These are phyloP conservation scores for Antennarius maculatus DNA, from an alignment of 2,797 vertebrate genomes.

Conservation along the genomic window DNA sequence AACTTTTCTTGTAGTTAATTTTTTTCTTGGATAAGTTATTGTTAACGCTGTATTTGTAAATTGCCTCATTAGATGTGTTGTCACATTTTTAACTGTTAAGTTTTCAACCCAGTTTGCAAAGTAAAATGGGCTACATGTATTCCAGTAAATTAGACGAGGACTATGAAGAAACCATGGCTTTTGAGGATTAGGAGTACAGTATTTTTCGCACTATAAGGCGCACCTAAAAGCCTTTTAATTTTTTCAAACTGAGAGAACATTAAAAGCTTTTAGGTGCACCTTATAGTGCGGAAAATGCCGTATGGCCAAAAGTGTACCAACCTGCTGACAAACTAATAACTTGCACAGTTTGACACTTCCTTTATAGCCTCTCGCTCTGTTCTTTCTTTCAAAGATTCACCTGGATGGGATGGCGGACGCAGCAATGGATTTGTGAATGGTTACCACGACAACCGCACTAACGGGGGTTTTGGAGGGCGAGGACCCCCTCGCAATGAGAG, in stretches of 20 bases:
- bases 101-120: conserved; percentile 4
- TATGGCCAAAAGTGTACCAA: neutral
- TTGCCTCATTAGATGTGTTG: neutral
- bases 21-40: neutral
- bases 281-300: too few relatives aligned
- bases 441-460: conserved; percentile 84
- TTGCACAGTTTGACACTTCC: neutral
- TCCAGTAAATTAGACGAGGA: conserved; percentile 3
- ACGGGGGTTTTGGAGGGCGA: conserved; percentile 80
- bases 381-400: conserved; percentile 71
- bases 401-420: conserved; percentile 80
- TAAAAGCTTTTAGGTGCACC: too few relatives aligned
- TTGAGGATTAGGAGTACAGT: neutral
- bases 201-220: too few relatives aligned
- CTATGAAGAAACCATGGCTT: conserved; percentile 2
- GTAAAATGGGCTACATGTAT: conserved; percentile 12
- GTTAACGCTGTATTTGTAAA: too few relatives aligned
- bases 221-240: too few relatives aligned
- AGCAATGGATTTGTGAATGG: conserved; percentile 88
- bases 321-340: neutral
- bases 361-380: neutral
- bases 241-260: too few relatives aligned
- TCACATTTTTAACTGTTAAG: neutral
- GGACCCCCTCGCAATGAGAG: conserved; percentile 84
- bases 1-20: too few relatives aligned